Percentiles rank a stretch among this genome's conserved stretches.
Evolutionary conservation across 2,113 vertebrate genomes (phyloP).

Genomic region (Gorsachius goisagi): DNA sequence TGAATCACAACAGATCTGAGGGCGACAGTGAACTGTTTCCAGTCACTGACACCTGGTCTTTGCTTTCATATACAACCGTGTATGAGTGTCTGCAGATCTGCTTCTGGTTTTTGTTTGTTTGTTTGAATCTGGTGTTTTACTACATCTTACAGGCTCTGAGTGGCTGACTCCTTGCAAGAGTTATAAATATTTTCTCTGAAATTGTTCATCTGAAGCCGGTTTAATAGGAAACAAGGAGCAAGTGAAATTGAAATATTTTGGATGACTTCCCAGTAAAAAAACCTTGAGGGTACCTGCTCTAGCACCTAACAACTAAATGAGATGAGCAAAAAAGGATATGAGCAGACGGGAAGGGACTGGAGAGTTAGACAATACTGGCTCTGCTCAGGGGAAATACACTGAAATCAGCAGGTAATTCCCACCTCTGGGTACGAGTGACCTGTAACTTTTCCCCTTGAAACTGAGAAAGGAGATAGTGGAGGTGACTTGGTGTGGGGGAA

Average conservation of each 20-base stretch:
- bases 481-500: not conserved
- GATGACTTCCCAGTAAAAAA: not conserved
- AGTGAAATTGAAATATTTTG: not conserved
- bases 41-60: not conserved
- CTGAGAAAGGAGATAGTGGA: not conserved
- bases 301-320: not conserved
- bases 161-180: not conserved
- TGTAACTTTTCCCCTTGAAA: not conserved
- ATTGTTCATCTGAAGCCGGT: not conserved
- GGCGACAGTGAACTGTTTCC: not conserved
- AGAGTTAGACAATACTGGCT: not conserved
- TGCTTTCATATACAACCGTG: not conserved
- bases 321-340: not conserved
- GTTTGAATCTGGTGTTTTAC: not conserved
- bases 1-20: not conserved
- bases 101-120: not conserved
- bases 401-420: not conserved
- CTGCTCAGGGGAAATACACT: not conserved
- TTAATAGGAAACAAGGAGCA: not conserved
- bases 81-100: not conserved
- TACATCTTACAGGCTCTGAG: not conserved
- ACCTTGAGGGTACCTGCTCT: not conserved
- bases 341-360: not conserved
- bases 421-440: not conserved
- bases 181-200: not conserved